Evolutionary conservation across 2,888 invertebrate species (phyloP).

Genomic region (Pristionchus mayeri): DNA sequence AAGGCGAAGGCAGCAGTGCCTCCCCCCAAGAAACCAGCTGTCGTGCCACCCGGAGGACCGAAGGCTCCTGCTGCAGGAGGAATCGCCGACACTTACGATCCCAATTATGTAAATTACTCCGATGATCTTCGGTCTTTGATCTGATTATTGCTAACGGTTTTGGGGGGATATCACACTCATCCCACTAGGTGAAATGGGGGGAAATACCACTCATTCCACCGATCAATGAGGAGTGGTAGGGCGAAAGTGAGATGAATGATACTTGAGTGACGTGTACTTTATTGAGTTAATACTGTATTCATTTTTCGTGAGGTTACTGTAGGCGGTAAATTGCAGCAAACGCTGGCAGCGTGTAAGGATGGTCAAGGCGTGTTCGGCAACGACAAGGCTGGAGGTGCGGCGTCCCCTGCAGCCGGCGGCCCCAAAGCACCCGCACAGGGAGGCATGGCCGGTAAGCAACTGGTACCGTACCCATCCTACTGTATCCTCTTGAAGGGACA

Average conservation of each 20-base stretch:
- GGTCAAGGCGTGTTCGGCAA: not conserved
- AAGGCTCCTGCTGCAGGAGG: constrained; percentile 16
- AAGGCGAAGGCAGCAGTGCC: not conserved
- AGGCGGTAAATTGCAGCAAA: not conserved
- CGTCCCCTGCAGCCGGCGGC: not conserved
- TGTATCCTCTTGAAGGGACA: no score
- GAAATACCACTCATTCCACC: no score
- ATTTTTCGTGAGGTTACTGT: no score
- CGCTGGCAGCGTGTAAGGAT: constrained; percentile 28
- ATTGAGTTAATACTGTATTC: no score
- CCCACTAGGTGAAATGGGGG: no score
- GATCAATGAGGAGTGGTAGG: no score
- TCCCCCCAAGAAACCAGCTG: not conserved
- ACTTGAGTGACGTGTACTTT: no score
- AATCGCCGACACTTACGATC: constrained; percentile 31
- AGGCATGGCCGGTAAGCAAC: constrained; percentile 33
- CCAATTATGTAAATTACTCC: not conserved
- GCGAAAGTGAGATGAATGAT: no score
- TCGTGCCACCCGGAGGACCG: not conserved
- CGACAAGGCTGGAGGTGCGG: not conserved
- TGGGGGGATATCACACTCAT: no score
- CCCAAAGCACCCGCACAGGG: constrained; percentile 15
- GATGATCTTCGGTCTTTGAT: constrained; percentile 17
- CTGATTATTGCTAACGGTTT: no score
- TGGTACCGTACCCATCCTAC: no score